These are phyloP conservation scores for Coleophora flavipennella DNA, from an alignment of 2,888 invertebrate species.

Conservation along the genomic window DNA sequence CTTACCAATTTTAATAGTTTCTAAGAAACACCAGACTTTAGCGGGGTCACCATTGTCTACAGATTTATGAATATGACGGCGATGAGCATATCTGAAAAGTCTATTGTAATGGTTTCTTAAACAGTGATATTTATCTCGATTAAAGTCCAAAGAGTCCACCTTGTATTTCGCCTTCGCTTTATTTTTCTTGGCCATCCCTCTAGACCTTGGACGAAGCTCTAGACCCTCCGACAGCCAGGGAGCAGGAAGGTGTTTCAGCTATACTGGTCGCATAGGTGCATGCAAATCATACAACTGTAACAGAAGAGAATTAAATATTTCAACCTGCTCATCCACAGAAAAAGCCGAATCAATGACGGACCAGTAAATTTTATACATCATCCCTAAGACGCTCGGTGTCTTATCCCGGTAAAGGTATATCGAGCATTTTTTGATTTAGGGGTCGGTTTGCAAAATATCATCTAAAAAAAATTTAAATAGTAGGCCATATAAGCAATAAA, in stretches of 20 bases:
- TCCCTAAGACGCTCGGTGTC: neutral
- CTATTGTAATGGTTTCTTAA: constrained; percentile 5
- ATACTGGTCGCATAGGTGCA: constrained; percentile 5
- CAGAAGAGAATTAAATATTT: neutral
- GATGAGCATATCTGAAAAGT: constrained; percentile 6
- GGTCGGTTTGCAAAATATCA: too few species aligned
- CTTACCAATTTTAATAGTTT: neutral
- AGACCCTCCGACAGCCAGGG: constrained; percentile 8
- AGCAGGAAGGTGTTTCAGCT: constrained; percentile 8
- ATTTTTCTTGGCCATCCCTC: constrained; percentile 1
- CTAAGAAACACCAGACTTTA: constrained; percentile 6
- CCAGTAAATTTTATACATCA: constrained; percentile 4
- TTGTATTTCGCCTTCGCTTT: constrained; percentile 4
- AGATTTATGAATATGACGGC: constrained; percentile 9
- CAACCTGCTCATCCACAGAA: constrained; percentile 4
- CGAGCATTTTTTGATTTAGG: too few species aligned
- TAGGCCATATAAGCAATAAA: too few species aligned
- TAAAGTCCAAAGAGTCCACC: neutral
- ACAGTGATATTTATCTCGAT: neutral
- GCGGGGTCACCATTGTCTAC: constrained; percentile 4
- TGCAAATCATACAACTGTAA: constrained; percentile 6
- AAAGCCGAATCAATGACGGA: neutral
- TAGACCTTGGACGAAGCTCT: too few species aligned
- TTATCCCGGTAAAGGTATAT: too few species aligned
- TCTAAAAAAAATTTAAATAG: too few species aligned